Conservation (phyloP, 2,797 vertebrate species). For the Miichthys miiuy region DNA sequence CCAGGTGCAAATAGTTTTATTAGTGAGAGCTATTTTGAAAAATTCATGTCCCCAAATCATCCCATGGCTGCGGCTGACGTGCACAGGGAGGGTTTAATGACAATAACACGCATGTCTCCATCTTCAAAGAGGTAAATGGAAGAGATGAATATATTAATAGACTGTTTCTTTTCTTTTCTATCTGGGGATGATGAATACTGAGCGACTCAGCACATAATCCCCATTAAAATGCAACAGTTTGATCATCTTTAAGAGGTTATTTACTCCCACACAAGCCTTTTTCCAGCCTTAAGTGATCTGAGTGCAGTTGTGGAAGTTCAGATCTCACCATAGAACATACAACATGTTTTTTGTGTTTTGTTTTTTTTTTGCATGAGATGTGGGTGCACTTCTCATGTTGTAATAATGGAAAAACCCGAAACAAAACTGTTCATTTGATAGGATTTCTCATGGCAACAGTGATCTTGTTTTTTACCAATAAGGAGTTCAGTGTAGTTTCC, state of each 20-base stretch:
- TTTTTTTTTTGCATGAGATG: not conserved
- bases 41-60: conserved; percentile 12
- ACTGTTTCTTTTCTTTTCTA: not conserved
- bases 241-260: conserved; percentile 35
- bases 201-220: not conserved
- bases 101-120: conserved; percentile 12
- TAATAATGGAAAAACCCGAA: too few species aligned
- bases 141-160: conserved; percentile 9
- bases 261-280: conserved; percentile 32
- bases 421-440: too few species aligned
- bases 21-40: conserved; percentile 22
- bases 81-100: conserved; percentile 14
- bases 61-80: not conserved
- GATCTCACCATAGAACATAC: not conserved
- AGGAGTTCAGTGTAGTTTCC: not conserved
- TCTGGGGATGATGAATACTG: conserved; percentile 11
- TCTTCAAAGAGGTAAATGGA: conserved; percentile 15
- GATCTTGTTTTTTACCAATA: not conserved
- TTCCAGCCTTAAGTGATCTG: not conserved
- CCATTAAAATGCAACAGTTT: conserved; percentile 30
- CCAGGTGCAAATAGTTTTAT: conserved; percentile 56
- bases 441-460: too few species aligned
- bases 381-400: not conserved
- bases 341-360: too few species aligned
- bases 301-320: conserved; percentile 3